phyloP scores from a whole-genome alignment of 2,888 invertebrate species.

The Cerceris rybyensis region DNA sequence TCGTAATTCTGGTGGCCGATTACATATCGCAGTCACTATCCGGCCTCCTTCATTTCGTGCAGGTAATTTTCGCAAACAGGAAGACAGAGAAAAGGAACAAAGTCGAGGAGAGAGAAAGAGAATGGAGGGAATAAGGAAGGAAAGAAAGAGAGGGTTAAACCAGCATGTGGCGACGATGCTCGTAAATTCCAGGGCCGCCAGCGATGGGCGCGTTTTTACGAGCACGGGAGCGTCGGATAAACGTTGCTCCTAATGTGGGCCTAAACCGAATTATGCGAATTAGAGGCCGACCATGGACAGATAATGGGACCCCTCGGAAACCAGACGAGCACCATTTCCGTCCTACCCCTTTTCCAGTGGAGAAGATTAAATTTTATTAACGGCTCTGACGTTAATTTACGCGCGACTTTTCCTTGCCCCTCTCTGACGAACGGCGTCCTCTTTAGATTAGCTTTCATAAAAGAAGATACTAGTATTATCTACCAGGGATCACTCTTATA shows the following conservation, averaged over 20 bases:
- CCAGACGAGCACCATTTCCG: conserved; percentile 18
- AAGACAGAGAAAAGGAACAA: background rate
- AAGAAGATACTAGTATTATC: no score
- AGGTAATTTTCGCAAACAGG: conserved; percentile 49
- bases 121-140: background rate
- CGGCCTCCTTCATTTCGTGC: conserved; percentile 19
- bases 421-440: conserved; percentile 1
- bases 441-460: background rate
- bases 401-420: conserved; percentile 19
- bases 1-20: conserved; percentile 43
- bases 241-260: conserved; percentile 58
- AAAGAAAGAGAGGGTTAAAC: conserved; percentile 5
- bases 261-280: conserved; percentile 68
- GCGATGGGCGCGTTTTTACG: conserved; percentile 59
- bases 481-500: no score
- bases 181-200: conserved; percentile 58
- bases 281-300: conserved; percentile 44
- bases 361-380: conserved; percentile 61
- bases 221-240: conserved; percentile 58
- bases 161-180: conserved; percentile 38
- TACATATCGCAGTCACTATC: conserved; percentile 32
- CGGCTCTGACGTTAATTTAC: conserved; percentile 29
- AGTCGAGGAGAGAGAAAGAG: background rate
- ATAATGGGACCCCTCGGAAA: conserved; percentile 47
- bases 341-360: conserved; percentile 25